Percentiles rank a stretch among this genome's conserved stretches.
Conservation (phyloP, 2,797 vertebrate species). For the Trematomus bernacchii region DNA sequence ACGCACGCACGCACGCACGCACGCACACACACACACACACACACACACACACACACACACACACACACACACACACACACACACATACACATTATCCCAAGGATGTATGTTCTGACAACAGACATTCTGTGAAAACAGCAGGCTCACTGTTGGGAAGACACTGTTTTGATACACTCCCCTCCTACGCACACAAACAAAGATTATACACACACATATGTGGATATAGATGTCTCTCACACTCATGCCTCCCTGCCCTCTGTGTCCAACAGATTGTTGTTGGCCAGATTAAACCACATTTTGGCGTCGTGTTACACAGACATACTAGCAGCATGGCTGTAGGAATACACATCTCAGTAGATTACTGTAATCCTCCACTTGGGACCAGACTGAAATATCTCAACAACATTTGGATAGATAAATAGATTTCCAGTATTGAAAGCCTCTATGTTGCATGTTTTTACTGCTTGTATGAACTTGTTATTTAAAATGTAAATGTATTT, state of each 20-base stretch:
- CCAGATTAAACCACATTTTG: too few relatives aligned
- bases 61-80: slow-evolving; percentile 12
- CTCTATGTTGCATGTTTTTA: too few relatives aligned
- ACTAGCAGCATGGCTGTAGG: too few relatives aligned
- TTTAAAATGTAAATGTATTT: too few relatives aligned
- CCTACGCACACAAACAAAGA: not conserved
- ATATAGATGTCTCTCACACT: not conserved
- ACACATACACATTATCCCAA: not conserved
- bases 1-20: slow-evolving; percentile 15
- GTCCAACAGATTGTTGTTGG: too few relatives aligned
- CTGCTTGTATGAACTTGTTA: too few relatives aligned
- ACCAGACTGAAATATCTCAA: too few relatives aligned
- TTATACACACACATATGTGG: slow-evolving; percentile 4
- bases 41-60: slow-evolving; percentile 20
- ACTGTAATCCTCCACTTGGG: too few relatives aligned
- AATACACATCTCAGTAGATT: too few relatives aligned
- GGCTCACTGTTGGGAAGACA: slow-evolving; percentile 15
- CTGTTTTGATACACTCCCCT: not conserved
- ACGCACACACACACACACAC: slow-evolving; percentile 10
- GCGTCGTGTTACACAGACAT: too few relatives aligned
- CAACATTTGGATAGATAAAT: too few relatives aligned
- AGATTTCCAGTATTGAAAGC: too few relatives aligned
- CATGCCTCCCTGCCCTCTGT: not conserved
- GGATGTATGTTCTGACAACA: slow-evolving; percentile 17
- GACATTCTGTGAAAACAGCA: slow-evolving; percentile 33